A percentile compares a stretch with the other conserved stretches of the same genome.
Conservation (phyloP, 2,113 vertebrate species). For the Lepus europaeus region DNA sequence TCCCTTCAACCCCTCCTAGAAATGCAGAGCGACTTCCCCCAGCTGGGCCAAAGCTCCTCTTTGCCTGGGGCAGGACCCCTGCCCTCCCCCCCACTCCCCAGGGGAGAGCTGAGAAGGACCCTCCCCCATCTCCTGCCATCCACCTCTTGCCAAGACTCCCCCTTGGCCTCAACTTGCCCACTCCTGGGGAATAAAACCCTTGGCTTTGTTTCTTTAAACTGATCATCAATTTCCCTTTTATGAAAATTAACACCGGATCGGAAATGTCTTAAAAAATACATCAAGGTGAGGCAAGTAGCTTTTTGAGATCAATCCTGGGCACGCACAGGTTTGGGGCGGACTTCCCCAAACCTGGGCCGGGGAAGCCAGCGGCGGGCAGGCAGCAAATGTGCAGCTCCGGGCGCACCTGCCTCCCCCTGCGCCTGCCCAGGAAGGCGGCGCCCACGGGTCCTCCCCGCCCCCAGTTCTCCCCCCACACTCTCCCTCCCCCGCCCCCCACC, state of each 20-base stretch:
- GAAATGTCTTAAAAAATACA: constrained; percentile 82
- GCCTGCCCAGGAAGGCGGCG: constrained; percentile 78
- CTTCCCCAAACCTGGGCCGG: constrained; percentile 32
- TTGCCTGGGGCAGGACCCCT: background rate
- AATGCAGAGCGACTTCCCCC: too few species aligned
- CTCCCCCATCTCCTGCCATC: background rate
- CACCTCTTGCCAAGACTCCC: background rate
- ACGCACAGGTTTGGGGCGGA: constrained; percentile 1
- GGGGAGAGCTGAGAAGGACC: too few species aligned
- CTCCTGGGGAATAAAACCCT: constrained; percentile 43
- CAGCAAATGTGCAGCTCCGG: too few species aligned
- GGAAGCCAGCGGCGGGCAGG: constrained; percentile 69
- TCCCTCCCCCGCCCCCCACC: too few species aligned
- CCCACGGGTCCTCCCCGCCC: background rate
- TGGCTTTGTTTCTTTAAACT: constrained; percentile 74
- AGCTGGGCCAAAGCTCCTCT: too few species aligned
- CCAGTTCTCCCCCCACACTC: fast-evolving
- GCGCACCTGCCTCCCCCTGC: constrained; percentile 49
- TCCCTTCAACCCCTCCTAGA: too few species aligned
- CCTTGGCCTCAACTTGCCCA: background rate
- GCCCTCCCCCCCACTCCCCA: too few species aligned
- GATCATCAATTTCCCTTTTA: constrained; percentile 77
- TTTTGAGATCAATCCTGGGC: constrained; percentile 78
- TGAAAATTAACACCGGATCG: constrained; percentile 76
- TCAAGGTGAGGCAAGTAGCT: constrained; percentile 82